These are phyloP conservation scores for Corythornis vintsioides DNA, from an alignment of 2,113 vertebrate genomes.

Conservation along the genomic window DNA sequence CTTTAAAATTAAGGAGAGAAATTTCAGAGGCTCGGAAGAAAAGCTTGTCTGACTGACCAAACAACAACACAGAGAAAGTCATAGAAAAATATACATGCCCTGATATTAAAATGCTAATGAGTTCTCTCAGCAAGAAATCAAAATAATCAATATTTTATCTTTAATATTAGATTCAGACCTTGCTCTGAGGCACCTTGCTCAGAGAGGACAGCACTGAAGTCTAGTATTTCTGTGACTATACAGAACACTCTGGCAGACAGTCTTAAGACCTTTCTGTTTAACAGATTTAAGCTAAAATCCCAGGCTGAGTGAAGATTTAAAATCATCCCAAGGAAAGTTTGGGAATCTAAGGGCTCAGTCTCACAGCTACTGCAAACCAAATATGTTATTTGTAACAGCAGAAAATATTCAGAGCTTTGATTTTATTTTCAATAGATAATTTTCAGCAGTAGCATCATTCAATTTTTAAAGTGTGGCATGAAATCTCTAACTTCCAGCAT, in stretches of 20 bases:
- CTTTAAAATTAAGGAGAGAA: conserved; percentile 54
- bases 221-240: conserved; percentile 40
- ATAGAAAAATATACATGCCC: conserved; percentile 8
- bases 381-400: neutral
- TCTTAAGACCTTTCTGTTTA: conserved; percentile 56
- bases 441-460: neutral
- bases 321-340: conserved; percentile 48
- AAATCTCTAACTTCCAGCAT: neutral
- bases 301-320: conserved; percentile 58
- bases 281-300: conserved; percentile 53
- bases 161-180: conserved; percentile 44
- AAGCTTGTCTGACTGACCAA: conserved; percentile 43
- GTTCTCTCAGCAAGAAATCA: conserved; percentile 59
- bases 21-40: conserved; percentile 30
- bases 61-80: neutral
- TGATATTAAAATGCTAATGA: conserved; percentile 54
- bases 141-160: conserved; percentile 55
- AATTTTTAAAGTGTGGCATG: neutral
- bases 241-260: conserved; percentile 49
- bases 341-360: conserved; percentile 18
- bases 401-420: conserved; percentile 5
- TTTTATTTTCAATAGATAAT: neutral
- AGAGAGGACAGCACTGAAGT: conserved; percentile 34
- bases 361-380: conserved; percentile 18
- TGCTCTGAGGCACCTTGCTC: conserved; percentile 41